Evolutionary conservation across 2,113 vertebrate genomes (phyloP).

Genomic region (Nesoenas mayeri): DNA sequence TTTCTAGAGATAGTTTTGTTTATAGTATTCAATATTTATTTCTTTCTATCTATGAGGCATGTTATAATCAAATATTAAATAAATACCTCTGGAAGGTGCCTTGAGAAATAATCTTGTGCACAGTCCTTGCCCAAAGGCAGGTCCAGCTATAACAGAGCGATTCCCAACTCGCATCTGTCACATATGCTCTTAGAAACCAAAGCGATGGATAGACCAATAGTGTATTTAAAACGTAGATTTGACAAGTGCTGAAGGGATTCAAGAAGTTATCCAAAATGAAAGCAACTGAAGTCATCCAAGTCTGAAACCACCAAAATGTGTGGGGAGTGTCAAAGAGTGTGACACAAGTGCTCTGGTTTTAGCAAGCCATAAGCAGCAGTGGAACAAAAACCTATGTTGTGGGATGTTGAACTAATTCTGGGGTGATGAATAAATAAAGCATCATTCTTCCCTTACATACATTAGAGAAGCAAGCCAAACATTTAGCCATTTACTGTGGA

Average conservation of each 20-base stretch:
- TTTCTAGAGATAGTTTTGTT: not conserved
- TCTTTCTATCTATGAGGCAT: not conserved
- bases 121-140: constrained; percentile 8
- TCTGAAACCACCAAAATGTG: not conserved
- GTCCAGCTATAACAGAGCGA: not conserved
- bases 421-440: not conserved
- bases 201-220: not conserved
- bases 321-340: not conserved
- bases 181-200: constrained; percentile 5
- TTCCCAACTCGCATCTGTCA: constrained; percentile 12
- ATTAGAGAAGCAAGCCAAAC: not conserved
- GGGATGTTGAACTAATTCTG: not conserved
- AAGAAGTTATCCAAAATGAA: not conserved
- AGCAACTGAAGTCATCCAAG: not conserved
- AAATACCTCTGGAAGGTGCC: not conserved
- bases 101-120: not conserved
- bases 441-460: not conserved
- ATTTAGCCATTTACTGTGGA: not conserved
- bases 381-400: not conserved
- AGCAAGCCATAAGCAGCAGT: not conserved
- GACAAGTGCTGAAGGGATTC: not conserved
- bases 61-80: not conserved
- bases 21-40: not conserved
- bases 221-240: not conserved
- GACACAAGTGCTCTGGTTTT: not conserved